Percentiles rank a stretch among this genome's conserved stretches.
Evolutionary conservation across 2,113 vertebrate genomes (phyloP).

Genomic region (Bothrops jararaca): DNA sequence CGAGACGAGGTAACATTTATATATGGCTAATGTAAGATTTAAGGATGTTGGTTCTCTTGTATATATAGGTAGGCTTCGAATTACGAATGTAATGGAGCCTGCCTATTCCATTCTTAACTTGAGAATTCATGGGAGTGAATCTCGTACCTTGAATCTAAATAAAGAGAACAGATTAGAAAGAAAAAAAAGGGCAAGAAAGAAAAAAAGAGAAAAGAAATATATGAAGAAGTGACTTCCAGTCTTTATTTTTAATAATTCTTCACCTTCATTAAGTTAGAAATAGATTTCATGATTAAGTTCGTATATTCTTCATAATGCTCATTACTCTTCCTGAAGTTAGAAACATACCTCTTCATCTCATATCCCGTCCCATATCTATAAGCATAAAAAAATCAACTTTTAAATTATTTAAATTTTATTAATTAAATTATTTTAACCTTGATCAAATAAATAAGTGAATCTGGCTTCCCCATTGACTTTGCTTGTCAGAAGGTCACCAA

Average conservation of each 20-base stretch:
- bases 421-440: background rate
- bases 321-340: background rate
- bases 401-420: background rate
- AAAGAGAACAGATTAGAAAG: background rate
- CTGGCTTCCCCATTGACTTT: too few relatives aligned
- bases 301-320: background rate
- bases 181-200: background rate
- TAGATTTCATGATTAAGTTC: background rate
- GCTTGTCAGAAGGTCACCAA: too few relatives aligned
- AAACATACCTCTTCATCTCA: background rate
- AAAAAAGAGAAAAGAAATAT: background rate
- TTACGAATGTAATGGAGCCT: too few relatives aligned
- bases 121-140: too few relatives aligned
- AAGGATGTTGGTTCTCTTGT: background rate
- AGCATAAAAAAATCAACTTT: background rate
- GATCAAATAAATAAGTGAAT: background rate
- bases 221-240: background rate
- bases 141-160: background rate
- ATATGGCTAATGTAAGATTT: background rate
- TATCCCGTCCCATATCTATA: background rate
- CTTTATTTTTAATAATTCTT: background rate
- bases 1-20: constrained; percentile 75
- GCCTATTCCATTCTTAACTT: too few relatives aligned
- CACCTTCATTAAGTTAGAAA: background rate
- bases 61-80: too few relatives aligned